These are phyloP conservation scores for Wasmannia auropunctata DNA, from an alignment of 1,140 invertebrate species.

Conservation along the genomic window DNA sequence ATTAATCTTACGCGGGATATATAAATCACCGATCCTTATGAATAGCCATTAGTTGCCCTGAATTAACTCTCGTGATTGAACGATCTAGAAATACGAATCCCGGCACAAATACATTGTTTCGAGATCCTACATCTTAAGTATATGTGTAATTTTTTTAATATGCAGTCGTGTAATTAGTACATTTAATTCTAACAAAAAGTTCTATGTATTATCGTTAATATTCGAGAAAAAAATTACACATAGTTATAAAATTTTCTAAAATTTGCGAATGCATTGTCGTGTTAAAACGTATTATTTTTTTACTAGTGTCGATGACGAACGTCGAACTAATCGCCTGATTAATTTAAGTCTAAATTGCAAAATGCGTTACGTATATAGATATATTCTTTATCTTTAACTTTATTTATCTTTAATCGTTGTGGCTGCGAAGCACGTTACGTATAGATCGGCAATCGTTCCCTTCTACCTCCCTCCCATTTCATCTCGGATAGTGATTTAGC, in stretches of 20 bases:
- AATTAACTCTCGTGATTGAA: conserved; percentile 31
- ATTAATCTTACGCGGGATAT: conserved; percentile 50
- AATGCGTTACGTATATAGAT: neutral
- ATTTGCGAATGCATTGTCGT: neutral
- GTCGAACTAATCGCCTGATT: neutral
- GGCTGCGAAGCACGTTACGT: neutral
- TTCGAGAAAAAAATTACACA: neutral
- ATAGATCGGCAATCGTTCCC: neutral
- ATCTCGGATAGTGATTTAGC: neutral
- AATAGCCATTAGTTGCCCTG: conserved; percentile 41
- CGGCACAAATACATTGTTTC: neutral
- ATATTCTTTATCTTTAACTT: neutral
- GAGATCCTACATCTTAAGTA: neutral
- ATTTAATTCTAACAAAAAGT: neutral
- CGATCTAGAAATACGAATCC: conserved; percentile 1
- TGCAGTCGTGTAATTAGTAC: neutral
- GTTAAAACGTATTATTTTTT: neutral
- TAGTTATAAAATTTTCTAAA: neutral
- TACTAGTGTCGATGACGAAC: neutral
- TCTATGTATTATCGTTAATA: neutral
- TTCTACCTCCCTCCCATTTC: neutral
- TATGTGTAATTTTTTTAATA: neutral
- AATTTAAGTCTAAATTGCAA: neutral
- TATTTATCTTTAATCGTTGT: neutral
- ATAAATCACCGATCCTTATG: conserved; percentile 38